Percentiles rank a stretch among this genome's conserved stretches.
Evolutionary conservation across 2,797 vertebrate genomes (phyloP).

Genomic region (Oreochromis grahami): DNA sequence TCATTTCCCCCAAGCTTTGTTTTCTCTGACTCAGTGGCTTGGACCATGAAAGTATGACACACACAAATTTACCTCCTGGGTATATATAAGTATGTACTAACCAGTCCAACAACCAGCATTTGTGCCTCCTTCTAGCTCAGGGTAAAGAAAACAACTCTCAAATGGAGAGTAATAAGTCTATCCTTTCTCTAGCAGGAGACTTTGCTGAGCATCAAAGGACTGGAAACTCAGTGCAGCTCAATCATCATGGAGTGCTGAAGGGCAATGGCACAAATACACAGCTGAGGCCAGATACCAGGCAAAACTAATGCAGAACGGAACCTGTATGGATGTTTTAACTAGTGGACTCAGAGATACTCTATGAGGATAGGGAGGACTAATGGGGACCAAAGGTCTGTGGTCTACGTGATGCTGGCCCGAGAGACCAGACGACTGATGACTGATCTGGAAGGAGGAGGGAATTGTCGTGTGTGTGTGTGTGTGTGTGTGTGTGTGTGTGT

Average conservation of each 20-base stretch:
- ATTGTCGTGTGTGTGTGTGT: not conserved
- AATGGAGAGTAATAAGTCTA: slow-evolving; percentile 6
- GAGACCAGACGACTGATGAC: slow-evolving; percentile 66
- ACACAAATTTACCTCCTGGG: not conserved
- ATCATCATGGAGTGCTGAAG: slow-evolving; percentile 52
- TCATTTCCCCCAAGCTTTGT: slow-evolving; percentile 60
- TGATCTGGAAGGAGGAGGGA: slow-evolving; percentile 54
- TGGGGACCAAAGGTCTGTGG: slow-evolving; percentile 69
- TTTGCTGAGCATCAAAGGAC: slow-evolving; percentile 59
- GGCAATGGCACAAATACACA: slow-evolving; percentile 54
- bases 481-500: not conserved
- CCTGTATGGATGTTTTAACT: slow-evolving; percentile 48
- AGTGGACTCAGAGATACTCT: slow-evolving; percentile 53
- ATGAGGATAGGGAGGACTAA: slow-evolving; percentile 48
- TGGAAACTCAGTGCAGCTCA: slow-evolving; percentile 48
- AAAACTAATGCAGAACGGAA: slow-evolving; percentile 63
- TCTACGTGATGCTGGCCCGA: slow-evolving; percentile 71
- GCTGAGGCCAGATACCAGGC: slow-evolving; percentile 45
- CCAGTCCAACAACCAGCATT: not conserved
- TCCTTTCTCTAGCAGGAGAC: slow-evolving; percentile 27
- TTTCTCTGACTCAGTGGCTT: slow-evolving; percentile 70
- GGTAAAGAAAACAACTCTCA: not conserved
- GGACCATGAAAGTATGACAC: slow-evolving; percentile 9
- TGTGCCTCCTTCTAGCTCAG: not conserved
- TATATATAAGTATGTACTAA: not conserved